A percentile compares a stretch with the other conserved stretches of the same genome.
phyloP scores from a whole-genome alignment of 1,140 invertebrate genomes.

The Cheumatopsyche charites region DNA sequence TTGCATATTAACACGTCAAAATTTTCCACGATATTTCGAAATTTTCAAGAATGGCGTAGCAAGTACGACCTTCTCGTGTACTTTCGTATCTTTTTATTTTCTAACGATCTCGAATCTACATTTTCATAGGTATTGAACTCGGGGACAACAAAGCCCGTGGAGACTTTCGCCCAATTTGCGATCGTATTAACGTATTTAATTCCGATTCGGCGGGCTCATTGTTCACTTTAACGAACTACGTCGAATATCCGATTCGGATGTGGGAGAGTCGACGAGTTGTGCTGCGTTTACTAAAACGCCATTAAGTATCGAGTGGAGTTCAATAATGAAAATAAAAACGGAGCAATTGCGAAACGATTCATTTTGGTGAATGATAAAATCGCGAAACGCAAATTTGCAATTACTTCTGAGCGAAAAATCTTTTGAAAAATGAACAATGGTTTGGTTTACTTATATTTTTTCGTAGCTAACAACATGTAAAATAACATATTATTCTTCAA shows the following conservation, averaged over 20 bases:
- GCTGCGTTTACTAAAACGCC: too few relatives aligned
- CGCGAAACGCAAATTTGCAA: not conserved
- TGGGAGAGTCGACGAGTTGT: not conserved
- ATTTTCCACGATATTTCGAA: not conserved
- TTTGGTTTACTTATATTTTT: not conserved
- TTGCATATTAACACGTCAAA: not conserved
- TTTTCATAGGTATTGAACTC: too few relatives aligned
- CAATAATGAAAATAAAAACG: too few relatives aligned
- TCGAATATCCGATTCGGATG: slow-evolving; percentile 5
- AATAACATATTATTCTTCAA: too few relatives aligned
- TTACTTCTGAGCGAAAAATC: not conserved
- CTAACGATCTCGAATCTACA: too few relatives aligned
- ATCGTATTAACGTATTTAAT: not conserved
- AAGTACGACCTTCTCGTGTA: too few relatives aligned
- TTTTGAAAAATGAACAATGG: not conserved
- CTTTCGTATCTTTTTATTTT: too few relatives aligned
- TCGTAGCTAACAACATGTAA: too few relatives aligned
- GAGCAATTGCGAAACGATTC: not conserved
- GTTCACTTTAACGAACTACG: not conserved
- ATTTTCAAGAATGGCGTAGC: not conserved
- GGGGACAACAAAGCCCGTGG: too few relatives aligned
- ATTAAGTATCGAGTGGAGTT: too few relatives aligned
- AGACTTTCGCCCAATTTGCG: not conserved
- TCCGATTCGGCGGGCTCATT: not conserved
- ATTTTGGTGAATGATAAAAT: not conserved